phyloP scores from a whole-genome alignment of 2,797 vertebrate genomes.

The Ataeniobius toweri region DNA sequence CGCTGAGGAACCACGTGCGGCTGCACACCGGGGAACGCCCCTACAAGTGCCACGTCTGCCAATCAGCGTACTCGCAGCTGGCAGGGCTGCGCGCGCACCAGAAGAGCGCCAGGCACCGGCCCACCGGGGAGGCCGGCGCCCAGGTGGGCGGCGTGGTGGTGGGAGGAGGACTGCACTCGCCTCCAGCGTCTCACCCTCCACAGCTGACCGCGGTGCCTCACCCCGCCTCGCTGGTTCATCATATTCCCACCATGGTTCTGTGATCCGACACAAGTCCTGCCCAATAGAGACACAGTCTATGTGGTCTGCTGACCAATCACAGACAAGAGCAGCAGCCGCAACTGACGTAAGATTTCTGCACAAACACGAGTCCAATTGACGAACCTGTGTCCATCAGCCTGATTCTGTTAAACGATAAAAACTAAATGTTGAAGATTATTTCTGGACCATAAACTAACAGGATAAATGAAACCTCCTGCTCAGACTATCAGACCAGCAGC shows the following conservation, averaged over 20 bases:
- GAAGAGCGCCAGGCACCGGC: slow-evolving; percentile 94
- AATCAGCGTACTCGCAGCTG: slow-evolving; percentile 95
- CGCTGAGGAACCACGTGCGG: slow-evolving; percentile 93
- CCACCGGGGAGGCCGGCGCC: slow-evolving; percentile 62
- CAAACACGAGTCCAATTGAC: background rate
- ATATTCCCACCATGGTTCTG: slow-evolving; percentile 95
- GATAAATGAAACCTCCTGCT: background rate
- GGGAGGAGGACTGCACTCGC: slow-evolving; percentile 49
- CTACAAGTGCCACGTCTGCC: slow-evolving; percentile 96
- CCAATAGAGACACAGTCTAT: background rate
- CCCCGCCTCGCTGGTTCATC: slow-evolving; percentile 86
- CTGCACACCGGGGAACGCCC: slow-evolving; percentile 96
- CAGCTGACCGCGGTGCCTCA: slow-evolving; percentile 86
- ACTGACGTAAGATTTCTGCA: background rate
- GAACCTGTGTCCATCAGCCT: background rate
- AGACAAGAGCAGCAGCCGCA: background rate
- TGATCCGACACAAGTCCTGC: background rate
- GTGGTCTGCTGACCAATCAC: background rate
- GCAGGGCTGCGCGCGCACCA: slow-evolving; percentile 94
- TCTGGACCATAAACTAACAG: background rate
- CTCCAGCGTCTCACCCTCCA: slow-evolving; percentile 82
- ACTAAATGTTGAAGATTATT: too few species aligned
- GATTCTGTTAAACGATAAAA: too few species aligned
- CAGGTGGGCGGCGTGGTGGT: slow-evolving; percentile 25
- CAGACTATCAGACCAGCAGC: background rate